Base-by-base conservation (phyloP, 2,888 invertebrate species). In the Dendrolimus houi region DNA sequence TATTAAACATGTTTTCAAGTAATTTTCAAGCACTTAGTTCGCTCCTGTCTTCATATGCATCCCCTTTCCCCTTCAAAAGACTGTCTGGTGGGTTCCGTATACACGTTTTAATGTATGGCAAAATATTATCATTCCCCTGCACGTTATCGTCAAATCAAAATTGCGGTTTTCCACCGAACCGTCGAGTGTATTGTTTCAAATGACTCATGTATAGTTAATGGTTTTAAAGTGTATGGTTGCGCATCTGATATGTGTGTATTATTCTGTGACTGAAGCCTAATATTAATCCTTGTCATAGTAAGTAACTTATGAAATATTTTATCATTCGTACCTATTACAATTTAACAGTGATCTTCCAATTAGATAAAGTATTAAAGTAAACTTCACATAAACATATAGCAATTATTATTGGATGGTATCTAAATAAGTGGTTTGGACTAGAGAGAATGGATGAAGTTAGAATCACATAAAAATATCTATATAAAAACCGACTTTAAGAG, bases 21-120 rank as follows among this genome's bases (percentile, higher is more conserved):
- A 29, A 29, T 29, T 29, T 6, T 29, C 29, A 29, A 29, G 29
- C 29, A 29, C 29, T 56, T 41, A 56, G 56, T 40, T 52, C 53
- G 53, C 52, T 12, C 57, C 58, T 63, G 13, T 59, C 62, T 62
- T 54, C 62, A 62, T 58, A 59, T 59, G 57, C 61, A 58, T 17
- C 56, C 56, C 42, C 68, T 69, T 63, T 57, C 41, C 59, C 61
- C 65, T 68, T 66, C 67, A 63, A 66, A 63, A 65, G 64, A 69
- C 68, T 59, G 69, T 60, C 69, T 71, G 71, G 75, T 66, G 75
- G 68, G 69, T 72, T 68, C 67, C 68, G 61, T 60, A 63, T 60
- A 60, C 62, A 60, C 60, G 56, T 57, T 55, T 59, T 57, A 63
- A 62, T 58, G 56, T 54, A n/a, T 42, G 57, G 55, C 52, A 41